A percentile compares a stretch with the other conserved stretches of the same genome.
Evolutionary conservation across 2,797 vertebrate species (phyloP).

Genomic region (Xiphophorus birchmanni): DNA sequence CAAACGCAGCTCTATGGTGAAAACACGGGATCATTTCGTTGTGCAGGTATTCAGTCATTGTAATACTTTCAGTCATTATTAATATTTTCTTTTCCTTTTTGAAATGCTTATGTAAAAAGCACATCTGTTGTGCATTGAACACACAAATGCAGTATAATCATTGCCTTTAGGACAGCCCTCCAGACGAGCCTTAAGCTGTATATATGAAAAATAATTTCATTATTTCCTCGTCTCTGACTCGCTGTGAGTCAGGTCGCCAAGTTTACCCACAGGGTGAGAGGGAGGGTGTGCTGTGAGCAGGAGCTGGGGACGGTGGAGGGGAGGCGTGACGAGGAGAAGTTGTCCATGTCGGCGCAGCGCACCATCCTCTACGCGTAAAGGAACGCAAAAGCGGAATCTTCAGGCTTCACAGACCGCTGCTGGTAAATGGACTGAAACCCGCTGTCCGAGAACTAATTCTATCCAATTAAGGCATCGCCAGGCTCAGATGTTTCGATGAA

Average conservation of each 20-base stretch:
- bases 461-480: conserved; percentile 13
- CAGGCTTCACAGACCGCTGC: conserved; percentile 10
- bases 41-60: conserved; percentile 7
- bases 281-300: conserved; percentile 21
- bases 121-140: neutral
- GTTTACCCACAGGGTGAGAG: conserved; percentile 45
- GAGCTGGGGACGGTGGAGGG: conserved; percentile 14
- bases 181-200: neutral
- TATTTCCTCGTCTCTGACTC: conserved; percentile 60
- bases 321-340: conserved; percentile 62
- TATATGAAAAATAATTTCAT: conserved; percentile 19
- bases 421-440: neutral
- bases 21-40: conserved; percentile 20
- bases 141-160: neutral
- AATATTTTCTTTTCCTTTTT: neutral
- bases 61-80: neutral
- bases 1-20: conserved; percentile 58
- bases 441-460: neutral
- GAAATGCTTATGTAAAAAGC: neutral
- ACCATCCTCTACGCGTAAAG: conserved; percentile 56
- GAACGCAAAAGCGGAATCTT: conserved; percentile 50
- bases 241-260: conserved; percentile 53
- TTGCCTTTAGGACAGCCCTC: neutral
- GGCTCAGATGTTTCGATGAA: conserved; percentile 67
- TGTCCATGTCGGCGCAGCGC: conserved; percentile 62